These are phyloP conservation scores for Pomacea canaliculata DNA, from an alignment of 2,888 invertebrate genomes.

Conservation along the genomic window DNA sequence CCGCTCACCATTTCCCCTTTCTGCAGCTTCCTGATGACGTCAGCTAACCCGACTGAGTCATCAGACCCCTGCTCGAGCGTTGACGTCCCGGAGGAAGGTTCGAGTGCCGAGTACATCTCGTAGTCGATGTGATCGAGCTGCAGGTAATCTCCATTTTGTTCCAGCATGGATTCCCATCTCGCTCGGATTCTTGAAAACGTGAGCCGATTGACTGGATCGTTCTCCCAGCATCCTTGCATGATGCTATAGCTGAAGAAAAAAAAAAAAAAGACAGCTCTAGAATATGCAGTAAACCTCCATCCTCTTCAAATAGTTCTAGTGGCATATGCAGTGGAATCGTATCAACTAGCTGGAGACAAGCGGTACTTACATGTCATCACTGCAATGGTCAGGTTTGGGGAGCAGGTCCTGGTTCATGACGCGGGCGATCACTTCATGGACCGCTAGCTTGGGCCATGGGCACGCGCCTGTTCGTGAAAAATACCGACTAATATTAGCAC, in stretches of 20 bases:
- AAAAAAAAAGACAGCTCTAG: not conserved
- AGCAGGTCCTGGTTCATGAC: slow-evolving; percentile 2
- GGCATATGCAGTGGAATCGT: too few relatives aligned
- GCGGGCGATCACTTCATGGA: slow-evolving; percentile 5
- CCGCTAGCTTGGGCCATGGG: slow-evolving; percentile 2
- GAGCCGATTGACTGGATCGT: not conserved
- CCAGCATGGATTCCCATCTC: slow-evolving; percentile 10
- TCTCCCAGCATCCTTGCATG: slow-evolving; percentile 10
- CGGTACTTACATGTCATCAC: slow-evolving; percentile 9
- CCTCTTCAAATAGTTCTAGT: too few relatives aligned
- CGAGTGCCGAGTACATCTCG: slow-evolving; percentile 12
- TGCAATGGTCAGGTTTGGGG: slow-evolving; percentile 16
- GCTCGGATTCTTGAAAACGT: slow-evolving; percentile 5
- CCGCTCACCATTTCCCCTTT: too few relatives aligned
- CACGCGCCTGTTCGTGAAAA: not conserved
- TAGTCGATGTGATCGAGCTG: slow-evolving; percentile 17
- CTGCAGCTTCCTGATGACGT: too few relatives aligned
- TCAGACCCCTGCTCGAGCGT: not conserved
- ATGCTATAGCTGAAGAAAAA: not conserved
- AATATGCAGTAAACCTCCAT: too few relatives aligned
- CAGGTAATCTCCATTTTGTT: slow-evolving; percentile 5
- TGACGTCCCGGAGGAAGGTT: slow-evolving; percentile 4
- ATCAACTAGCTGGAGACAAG: too few relatives aligned
- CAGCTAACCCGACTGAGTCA: too few relatives aligned
- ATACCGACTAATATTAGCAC: too few relatives aligned